These are phyloP conservation scores for Acleris cristana DNA, from an alignment of 2,888 invertebrate genomes.

Conservation along the genomic window DNA sequence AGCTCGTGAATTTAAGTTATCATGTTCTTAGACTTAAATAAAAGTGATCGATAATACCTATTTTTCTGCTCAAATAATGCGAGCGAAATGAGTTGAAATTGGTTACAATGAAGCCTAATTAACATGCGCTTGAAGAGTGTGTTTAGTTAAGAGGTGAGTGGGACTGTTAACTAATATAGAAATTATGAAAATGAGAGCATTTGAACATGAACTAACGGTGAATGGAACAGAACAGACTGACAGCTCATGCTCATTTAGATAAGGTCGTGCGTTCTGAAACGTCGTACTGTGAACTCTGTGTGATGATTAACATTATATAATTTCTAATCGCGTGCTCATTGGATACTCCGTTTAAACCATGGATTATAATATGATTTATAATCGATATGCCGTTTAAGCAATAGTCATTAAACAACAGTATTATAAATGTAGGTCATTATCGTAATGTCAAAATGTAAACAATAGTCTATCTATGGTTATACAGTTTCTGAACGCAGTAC, in stretches of 20 bases:
- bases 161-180: constrained; percentile 21
- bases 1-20: constrained; percentile 31
- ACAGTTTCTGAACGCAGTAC: constrained; percentile 49
- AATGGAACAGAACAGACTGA: constrained; percentile 2
- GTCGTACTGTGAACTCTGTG: background rate
- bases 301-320: background rate
- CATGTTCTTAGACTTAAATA: constrained; percentile 41
- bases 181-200: constrained; percentile 34
- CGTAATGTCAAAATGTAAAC: constrained; percentile 9
- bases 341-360: too few relatives aligned
- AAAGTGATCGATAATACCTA: constrained; percentile 55
- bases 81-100: constrained; percentile 42
- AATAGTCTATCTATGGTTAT: background rate
- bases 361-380: too few relatives aligned
- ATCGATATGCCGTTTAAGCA: too few relatives aligned
- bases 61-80: constrained; percentile 46
- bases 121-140: constrained; percentile 27
- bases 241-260: constrained; percentile 33
- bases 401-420: too few relatives aligned
- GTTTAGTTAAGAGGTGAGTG: constrained; percentile 30
- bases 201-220: constrained; percentile 29
- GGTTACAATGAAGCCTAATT: constrained; percentile 35
- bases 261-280: constrained; percentile 34
- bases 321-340: too few relatives aligned
- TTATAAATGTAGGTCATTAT: background rate